Evolutionary conservation across 2,888 invertebrate species (phyloP), one percentile per base, ranked within the genome.

Genomic region (Drosophila demipolita): DNA sequence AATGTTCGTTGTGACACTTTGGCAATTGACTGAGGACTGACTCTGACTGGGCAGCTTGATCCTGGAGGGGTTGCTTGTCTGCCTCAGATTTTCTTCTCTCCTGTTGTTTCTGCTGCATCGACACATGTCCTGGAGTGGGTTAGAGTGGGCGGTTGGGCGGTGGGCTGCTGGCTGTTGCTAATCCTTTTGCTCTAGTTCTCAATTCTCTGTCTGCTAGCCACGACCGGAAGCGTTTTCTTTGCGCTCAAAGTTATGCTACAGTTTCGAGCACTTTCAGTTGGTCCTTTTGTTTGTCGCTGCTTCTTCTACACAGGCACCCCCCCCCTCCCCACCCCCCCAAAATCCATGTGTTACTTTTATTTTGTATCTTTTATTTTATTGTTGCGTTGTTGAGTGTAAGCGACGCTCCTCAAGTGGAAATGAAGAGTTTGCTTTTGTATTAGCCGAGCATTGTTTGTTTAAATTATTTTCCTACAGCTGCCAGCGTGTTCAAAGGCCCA

Each of bases 211-310:
- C 67, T 80, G 68, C 63, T 66, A 60, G 52, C 76, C 60, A 76
- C 80, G 80, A 88, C 82, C 88, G 90, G 77, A 90, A 85, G 88
- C 80, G 87, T 75, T 84, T 82, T 84, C 87, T 81, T 89, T 86
- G 69, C 82, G 63, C 76, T 68, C 70, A 66, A 86, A 84, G 89
- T 88, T 88, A 83, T 83, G 79, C 73, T 73, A 83, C 75, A 73
- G 58, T 82, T 77, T 66, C 48, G 54, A 68, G 66, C 60, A 52
- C 68, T 72, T 69, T 53, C 83, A 68, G 60, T 66, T 58, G 60
- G 66, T 69, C 65, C 75, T 69, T 68, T 82, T 84, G 75, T 71
- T 66, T 50, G 55, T 0, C 32, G 9, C 45, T 23, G 32, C 63
- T 52, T 38, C 66, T 59, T 38, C 17, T 59, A 35, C 17, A 35